These are phyloP conservation scores for Hemiscyllium ocellatum DNA, from an alignment of 2,113 vertebrate genomes.

Conservation along the genomic window DNA sequence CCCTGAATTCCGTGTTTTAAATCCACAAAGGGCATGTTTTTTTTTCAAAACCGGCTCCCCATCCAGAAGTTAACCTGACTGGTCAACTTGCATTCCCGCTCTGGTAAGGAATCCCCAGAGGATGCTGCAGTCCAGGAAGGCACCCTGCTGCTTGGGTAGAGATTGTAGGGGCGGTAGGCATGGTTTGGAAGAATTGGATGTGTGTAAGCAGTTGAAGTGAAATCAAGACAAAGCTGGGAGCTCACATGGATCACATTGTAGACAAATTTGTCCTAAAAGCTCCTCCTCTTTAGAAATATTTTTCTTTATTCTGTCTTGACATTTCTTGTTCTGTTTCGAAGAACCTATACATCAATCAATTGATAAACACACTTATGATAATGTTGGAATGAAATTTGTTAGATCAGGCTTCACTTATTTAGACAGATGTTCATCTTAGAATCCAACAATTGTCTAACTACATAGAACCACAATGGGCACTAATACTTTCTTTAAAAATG, in stretches of 20 bases:
- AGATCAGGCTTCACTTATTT: background rate
- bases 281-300: background rate
- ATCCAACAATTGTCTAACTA: background rate
- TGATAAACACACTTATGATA: conserved; percentile 12
- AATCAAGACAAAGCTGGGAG: too few relatives aligned
- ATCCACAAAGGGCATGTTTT: background rate
- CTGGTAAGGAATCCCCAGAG: background rate
- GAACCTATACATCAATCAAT: conserved; percentile 19
- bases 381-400: conserved; percentile 18
- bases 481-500: background rate
- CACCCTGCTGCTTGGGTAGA: background rate
- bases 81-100: background rate
- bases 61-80: background rate
- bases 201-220: too few relatives aligned
- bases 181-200: too few relatives aligned
- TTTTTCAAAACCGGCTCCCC: background rate
- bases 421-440: background rate
- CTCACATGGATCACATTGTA: too few relatives aligned
- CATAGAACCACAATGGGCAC: background rate
- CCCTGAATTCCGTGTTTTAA: background rate
- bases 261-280: background rate
- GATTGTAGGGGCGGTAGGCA: background rate
- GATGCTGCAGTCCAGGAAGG: background rate
- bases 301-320: background rate
- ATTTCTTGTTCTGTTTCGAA: conserved; percentile 18